phyloP scores from a whole-genome alignment of 2,113 vertebrate genomes.

The Myotis davidii region DNA sequence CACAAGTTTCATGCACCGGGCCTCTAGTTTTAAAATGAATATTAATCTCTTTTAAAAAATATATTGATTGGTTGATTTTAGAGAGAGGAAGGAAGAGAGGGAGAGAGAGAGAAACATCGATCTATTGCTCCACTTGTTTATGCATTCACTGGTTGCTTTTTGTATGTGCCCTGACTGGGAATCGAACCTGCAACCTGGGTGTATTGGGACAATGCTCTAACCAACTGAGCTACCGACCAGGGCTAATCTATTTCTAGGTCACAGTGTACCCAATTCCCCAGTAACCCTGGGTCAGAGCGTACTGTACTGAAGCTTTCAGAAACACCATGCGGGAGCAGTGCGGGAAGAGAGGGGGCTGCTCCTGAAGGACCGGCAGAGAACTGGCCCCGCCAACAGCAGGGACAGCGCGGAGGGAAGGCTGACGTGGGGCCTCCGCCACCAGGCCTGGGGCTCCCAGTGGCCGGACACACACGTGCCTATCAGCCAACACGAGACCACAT shows the following conservation, averaged over 20 bases:
- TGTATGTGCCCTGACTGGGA: not conserved
- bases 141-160: not conserved
- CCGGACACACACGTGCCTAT: rapidly evolving
- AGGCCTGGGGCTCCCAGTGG: not conserved
- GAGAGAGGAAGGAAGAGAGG: not conserved
- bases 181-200: not conserved
- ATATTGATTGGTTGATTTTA: not conserved
- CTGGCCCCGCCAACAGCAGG: too few species aligned
- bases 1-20: too few species aligned
- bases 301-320: too few species aligned
- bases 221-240: not conserved
- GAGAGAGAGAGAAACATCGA: not conserved
- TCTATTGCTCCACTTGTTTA: not conserved
- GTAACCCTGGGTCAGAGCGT: not conserved
- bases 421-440: not conserved
- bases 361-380: not conserved
- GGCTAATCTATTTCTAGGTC: not conserved
- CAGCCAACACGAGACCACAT: rapidly evolving
- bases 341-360: not conserved
- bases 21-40: not conserved
- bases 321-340: rapidly evolving
- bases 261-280: not conserved
- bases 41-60: not conserved
- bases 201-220: not conserved
- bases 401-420: rapidly evolving